phyloP scores from a whole-genome alignment of 1,140 invertebrate species.

The Drosophila kanapiae region DNA sequence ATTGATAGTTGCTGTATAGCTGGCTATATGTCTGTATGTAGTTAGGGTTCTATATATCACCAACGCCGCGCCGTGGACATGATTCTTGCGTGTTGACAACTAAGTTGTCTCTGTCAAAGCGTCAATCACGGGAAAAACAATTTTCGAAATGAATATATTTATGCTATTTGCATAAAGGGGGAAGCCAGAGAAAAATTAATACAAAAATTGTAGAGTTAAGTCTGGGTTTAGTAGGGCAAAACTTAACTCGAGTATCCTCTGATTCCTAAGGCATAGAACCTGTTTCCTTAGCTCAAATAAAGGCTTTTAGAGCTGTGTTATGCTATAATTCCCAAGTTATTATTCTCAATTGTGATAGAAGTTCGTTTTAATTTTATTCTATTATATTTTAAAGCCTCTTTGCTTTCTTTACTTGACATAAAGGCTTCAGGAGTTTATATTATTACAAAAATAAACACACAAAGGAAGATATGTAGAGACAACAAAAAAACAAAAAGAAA shows the following conservation, averaged over 20 bases:
- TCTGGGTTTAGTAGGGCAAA: not conserved
- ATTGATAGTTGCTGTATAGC: constrained; percentile 52
- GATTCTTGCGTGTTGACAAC: constrained; percentile 77
- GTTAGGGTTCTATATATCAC: constrained; percentile 14
- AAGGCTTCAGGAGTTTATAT: too few species aligned
- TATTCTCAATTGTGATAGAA: not conserved
- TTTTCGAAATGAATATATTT: constrained; percentile 26
- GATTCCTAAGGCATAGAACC: not conserved
- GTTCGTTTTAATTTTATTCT: too few species aligned
- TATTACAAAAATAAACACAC: constrained; percentile 1
- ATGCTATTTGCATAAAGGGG: constrained; percentile 26
- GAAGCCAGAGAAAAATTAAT: not conserved
- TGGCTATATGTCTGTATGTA: not conserved
- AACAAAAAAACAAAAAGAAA: constrained; percentile 11
- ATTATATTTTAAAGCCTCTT: too few species aligned
- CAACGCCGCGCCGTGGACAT: constrained; percentile 46
- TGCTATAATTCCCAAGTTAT: not conserved
- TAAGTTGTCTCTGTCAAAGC: constrained; percentile 73
- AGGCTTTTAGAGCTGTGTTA: not conserved
- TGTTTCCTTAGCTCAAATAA: too few species aligned
- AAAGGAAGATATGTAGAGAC: constrained; percentile 3
- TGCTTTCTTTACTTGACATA: too few species aligned
- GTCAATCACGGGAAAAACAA: constrained; percentile 61
- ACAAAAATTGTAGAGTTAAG: not conserved
- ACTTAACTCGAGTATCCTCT: not conserved